Conservation (phyloP, 2,888 invertebrate genomes). For the Zele albiditarsus region DNA sequence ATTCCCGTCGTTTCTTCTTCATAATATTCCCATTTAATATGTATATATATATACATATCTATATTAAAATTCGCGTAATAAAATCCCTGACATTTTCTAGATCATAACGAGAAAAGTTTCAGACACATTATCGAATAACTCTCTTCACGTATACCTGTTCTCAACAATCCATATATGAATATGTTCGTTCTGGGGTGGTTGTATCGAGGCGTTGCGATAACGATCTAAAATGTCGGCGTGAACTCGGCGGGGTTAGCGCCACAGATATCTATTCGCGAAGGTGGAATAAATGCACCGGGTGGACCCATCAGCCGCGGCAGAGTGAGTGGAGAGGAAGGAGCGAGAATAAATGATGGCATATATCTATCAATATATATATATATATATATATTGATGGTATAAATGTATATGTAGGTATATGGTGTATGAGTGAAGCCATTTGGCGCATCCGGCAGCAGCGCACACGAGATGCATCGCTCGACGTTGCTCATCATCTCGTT, state of each 20-base stretch:
- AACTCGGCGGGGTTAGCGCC: slow-evolving; percentile 1
- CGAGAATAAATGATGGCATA: background rate
- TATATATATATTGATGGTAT: slow-evolving; percentile 1
- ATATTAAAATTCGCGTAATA: background rate
- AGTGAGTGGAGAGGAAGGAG: slow-evolving; percentile 6
- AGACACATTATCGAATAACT: background rate
- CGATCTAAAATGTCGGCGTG: slow-evolving; percentile 36
- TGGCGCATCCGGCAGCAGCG: slow-evolving; percentile 30
- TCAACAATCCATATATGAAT: slow-evolving; percentile 14
- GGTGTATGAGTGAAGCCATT: slow-evolving; percentile 10
- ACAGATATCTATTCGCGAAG: slow-evolving; percentile 21
- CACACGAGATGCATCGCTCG: slow-evolving; percentile 1
- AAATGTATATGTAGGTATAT: slow-evolving; percentile 14
- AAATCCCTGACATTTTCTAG: background rate
- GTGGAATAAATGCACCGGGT: slow-evolving; percentile 36
- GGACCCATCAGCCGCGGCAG: slow-evolving; percentile 25
- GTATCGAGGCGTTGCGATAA: slow-evolving; percentile 33
- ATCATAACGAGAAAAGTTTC: background rate
- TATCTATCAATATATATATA: background rate
- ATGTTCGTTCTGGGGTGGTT: background rate
- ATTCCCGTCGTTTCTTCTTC: background rate
- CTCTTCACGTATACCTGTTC: slow-evolving; percentile 55
- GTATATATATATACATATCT: background rate
- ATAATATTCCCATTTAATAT: background rate
- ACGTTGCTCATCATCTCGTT: background rate